A percentile compares a stretch with the other conserved stretches of the same genome.
phyloP scores from a whole-genome alignment of 2,888 invertebrate species.

The Epistrophe eligans region DNA sequence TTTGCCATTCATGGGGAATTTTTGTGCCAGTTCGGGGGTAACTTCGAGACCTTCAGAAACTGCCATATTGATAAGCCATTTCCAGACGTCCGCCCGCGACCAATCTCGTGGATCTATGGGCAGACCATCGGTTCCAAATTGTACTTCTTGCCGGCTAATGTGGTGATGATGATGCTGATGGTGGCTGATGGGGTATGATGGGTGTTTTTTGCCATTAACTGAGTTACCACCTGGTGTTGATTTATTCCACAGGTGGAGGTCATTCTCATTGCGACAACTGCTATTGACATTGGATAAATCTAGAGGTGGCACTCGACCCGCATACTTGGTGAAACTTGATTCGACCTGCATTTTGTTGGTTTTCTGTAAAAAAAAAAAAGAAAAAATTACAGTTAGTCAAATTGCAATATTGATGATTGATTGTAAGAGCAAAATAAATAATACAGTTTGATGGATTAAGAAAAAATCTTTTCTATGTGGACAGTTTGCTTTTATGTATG shows the following conservation, averaged over 20 bases:
- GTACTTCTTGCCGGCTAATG: conserved; percentile 68
- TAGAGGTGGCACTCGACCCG: conserved; percentile 83
- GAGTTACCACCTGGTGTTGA: conserved; percentile 63
- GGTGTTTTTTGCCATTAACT: conserved; percentile 60
- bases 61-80: conserved; percentile 87
- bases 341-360: conserved; percentile 81
- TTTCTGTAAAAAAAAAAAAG: conserved; percentile 52
- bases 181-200: conserved; percentile 52
- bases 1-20: conserved; percentile 93
- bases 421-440: not conserved
- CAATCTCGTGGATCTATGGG: conserved; percentile 89
- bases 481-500: too few species aligned
- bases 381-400: conserved; percentile 3
- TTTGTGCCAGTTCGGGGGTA: conserved; percentile 82
- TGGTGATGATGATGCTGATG: conserved; percentile 74
- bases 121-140: conserved; percentile 81
- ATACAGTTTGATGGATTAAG: not conserved
- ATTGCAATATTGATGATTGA: not conserved
- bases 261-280: conserved; percentile 79
- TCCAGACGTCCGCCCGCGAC: conserved; percentile 88
- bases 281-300: conserved; percentile 82
- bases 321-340: conserved; percentile 82
- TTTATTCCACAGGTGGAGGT: conserved; percentile 78
- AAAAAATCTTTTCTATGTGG: too few species aligned
- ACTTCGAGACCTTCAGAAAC: conserved; percentile 84